Conservation (phyloP, 2,797 vertebrate genomes). For the Emydoidea blandingii region DNA sequence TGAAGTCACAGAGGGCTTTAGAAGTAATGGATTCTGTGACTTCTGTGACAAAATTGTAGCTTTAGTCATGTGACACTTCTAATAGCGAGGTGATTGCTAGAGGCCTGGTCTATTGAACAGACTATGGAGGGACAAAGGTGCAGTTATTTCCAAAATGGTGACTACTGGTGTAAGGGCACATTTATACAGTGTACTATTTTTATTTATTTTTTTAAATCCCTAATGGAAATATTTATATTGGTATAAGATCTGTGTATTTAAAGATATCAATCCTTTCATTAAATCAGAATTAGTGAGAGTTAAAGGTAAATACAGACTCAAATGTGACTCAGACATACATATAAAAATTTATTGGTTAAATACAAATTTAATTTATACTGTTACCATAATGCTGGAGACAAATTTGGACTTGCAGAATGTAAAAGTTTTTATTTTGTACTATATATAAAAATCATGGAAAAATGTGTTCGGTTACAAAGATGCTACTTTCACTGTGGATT, state of each 20-base stretch:
- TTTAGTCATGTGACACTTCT: neutral
- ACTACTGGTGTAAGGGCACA: neutral
- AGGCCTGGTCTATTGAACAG: neutral
- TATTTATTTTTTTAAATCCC: neutral
- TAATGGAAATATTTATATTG: neutral
- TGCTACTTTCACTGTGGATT: neutral
- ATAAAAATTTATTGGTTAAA: constrained; percentile 76
- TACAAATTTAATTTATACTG: constrained; percentile 73
- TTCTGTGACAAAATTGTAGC: too few relatives aligned
- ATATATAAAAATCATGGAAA: constrained; percentile 10
- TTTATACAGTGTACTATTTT: neutral
- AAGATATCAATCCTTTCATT: neutral
- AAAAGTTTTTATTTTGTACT: constrained; percentile 58
- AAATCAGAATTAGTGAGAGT: neutral
- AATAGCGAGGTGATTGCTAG: neutral
- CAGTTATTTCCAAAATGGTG: neutral
- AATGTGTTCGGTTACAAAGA: constrained; percentile 8
- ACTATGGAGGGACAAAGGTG: neutral
- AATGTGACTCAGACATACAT: neutral
- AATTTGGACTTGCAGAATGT: constrained; percentile 33
- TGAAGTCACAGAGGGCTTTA: too few relatives aligned
- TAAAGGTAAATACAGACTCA: neutral
- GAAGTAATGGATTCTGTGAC: too few relatives aligned
- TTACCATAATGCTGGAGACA: constrained; percentile 46
- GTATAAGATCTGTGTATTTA: neutral